Base-by-base conservation (phyloP, 2,888 invertebrate genomes). In the Hemithea aestivaria region DNA sequence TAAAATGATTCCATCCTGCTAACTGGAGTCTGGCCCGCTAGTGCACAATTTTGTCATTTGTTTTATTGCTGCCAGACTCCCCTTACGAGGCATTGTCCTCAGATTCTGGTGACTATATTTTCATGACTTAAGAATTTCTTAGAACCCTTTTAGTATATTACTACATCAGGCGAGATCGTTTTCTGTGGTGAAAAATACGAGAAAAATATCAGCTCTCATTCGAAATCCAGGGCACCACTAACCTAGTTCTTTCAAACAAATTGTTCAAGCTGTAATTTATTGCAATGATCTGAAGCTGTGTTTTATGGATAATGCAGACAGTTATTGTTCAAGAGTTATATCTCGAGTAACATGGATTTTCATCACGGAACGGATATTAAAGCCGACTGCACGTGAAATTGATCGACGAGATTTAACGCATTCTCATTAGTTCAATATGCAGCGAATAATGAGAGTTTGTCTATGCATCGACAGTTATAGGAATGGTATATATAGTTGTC, bases 1-100 rank as follows among this genome's bases (percentile, higher is more conserved):
- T 67, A 66, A 67, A 70, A 70, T 70, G 70, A 73, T 72, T 60
- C 61, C 76, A 73, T 76, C 76, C 73, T 72, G 75, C 62, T 60
- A 59, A 55, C 54, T 51, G 53, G 53, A 54, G 53, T n/a, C 54
- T 4, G 16, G 5, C 56, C 53, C 52, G 53, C 51, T 58, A 36
- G 33, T 42, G 61, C 53, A 68, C 67, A 66, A 73, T 73, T 73
- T 69, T 66, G 58, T 69, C 56, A 67, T 73, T 70, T 59, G 49
- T 60, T 66, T 70, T 66, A 68, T 60, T 58, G 47, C 38, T 33
- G 16, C 32, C 40, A 39, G 39, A 25, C 43, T 40, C 27, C 40
- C 30, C 29, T 31, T 23, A 29, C 26, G 32, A 23, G 36, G 23
- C 31, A 32, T 40, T 40, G 40, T 40, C 23, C 35, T 40, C 27